These are phyloP conservation scores for Hestina assimilis DNA, from an alignment of 1,140 invertebrate genomes.

Conservation along the genomic window DNA sequence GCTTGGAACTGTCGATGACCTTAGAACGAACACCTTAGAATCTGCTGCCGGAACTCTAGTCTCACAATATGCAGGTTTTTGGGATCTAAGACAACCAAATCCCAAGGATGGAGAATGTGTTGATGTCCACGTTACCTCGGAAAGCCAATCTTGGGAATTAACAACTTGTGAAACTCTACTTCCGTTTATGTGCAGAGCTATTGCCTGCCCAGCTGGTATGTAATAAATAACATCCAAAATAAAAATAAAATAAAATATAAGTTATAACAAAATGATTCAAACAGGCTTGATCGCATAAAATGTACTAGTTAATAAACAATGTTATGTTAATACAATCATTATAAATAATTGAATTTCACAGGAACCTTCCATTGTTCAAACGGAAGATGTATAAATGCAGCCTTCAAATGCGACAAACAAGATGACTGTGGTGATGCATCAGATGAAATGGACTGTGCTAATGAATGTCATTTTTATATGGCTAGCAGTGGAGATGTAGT, in stretches of 20 bases:
- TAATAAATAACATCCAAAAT: no score
- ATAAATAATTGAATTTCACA: constrained; percentile 53
- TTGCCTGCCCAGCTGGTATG: constrained; percentile 93
- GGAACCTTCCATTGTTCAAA: constrained; percentile 95
- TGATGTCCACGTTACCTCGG: constrained; percentile 85
- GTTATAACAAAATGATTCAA: no score
- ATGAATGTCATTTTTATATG: constrained; percentile 94
- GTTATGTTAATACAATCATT: constrained; percentile 4
- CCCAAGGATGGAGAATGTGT: constrained; percentile 93
- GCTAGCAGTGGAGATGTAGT: constrained; percentile 96
- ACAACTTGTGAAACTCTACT: constrained; percentile 95
- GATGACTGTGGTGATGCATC: constrained; percentile 95
- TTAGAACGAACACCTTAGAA: constrained; percentile 94
- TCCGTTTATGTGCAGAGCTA: constrained; percentile 95
- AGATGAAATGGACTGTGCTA: constrained; percentile 94
- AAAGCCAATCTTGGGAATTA: constrained; percentile 93
- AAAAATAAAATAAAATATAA: no score
- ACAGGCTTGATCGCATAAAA: constrained; percentile 2
- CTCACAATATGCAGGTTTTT: constrained; percentile 95
- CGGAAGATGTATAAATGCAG: constrained; percentile 92
- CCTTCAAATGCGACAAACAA: constrained; percentile 94
- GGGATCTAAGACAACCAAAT: constrained; percentile 92
- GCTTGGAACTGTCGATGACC: constrained; percentile 92
- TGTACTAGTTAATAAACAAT: no score
- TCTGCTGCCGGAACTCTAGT: constrained; percentile 94